Conservation (phyloP, 1,140 invertebrate genomes). For the Theocolax elegans region DNA sequence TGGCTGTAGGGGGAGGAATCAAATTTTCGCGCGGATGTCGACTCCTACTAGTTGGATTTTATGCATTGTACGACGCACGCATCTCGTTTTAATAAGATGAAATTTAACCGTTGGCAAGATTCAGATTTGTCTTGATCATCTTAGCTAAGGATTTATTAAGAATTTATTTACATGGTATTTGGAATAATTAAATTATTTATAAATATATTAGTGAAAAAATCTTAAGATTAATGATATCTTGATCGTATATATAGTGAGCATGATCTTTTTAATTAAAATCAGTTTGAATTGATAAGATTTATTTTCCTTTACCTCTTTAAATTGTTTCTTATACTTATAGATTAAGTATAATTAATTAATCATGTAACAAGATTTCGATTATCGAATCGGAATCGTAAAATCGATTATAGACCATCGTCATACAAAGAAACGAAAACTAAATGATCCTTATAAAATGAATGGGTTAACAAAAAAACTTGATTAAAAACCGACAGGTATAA, state of each 20-base stretch:
- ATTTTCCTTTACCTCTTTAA: not conserved
- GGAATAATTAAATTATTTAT: too few species aligned
- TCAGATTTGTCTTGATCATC: too few species aligned
- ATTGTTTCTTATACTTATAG: not conserved
- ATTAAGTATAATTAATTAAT: constrained; percentile 7
- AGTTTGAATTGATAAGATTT: not conserved
- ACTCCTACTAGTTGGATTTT: constrained; percentile 35
- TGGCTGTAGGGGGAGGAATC: constrained; percentile 9
- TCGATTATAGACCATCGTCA: constrained; percentile 6
- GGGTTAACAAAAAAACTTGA: constrained; percentile 16
- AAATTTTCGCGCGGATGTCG: constrained; percentile 35
- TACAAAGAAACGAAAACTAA: not conserved
- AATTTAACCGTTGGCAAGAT: too few species aligned
- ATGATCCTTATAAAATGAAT: constrained; percentile 6
- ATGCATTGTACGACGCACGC: not conserved
- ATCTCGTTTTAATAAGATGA: too few species aligned
- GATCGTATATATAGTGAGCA: too few species aligned
- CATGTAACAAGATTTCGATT: not conserved
- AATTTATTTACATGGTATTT: too few species aligned
- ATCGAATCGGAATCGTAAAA: constrained; percentile 9
- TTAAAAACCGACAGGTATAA: constrained; percentile 30
- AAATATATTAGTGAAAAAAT: too few species aligned
- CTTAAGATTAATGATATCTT: too few species aligned
- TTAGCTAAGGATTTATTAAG: too few species aligned
- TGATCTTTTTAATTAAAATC: too few species aligned